Evolutionary conservation across 2,797 vertebrate genomes (phyloP), one percentile per base, ranked within the genome.

Genomic region (Epinephelus awoara): DNA sequence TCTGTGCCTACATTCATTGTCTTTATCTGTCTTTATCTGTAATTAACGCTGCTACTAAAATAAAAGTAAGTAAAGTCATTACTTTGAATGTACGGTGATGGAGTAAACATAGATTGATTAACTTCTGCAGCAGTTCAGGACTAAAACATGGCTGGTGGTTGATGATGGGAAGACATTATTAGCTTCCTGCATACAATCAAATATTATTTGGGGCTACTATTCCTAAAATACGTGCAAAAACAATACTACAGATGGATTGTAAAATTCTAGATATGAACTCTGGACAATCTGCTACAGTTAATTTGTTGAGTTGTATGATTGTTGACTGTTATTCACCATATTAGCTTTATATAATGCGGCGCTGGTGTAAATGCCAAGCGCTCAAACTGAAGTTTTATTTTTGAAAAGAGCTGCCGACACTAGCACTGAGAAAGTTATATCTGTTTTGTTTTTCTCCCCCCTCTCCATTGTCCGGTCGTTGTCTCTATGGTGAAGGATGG

Each of bases 401-500:
- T 84, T 86, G 56, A 83, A 77, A 76, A 79, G 27, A 75, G 62
- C 61, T 86, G 73, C 58, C 70, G 56, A 66, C 67, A 75, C 40
- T 49, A 68, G 68, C 63, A 84, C 59, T 90, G 68, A 88, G 51
- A 85, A 82, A 88, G 88, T 94, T 79, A 90, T 72, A 86, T 90
- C 72, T 92, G 83, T 93, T 87, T 92, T 95, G 88, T 95, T 93
- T 93, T 87, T 94, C 86, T 92, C 88, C 85, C 88, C 85, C 79
- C 72, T 83, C 89, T 90, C 90, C 87, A 89, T 94, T 92, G 90
- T 93, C 86, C 61, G 93, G 88, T 93, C 90, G 79, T 92, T 94
- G 91, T 94, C 87, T 92, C 86, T 91, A 84, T 94, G 94, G 79
- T 93, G 95, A 96, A 96, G 95, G 96, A 94, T 96, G 96, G 96